phyloP scores from a whole-genome alignment of 2,113 vertebrate genomes.

The Thunnus thynnus region DNA sequence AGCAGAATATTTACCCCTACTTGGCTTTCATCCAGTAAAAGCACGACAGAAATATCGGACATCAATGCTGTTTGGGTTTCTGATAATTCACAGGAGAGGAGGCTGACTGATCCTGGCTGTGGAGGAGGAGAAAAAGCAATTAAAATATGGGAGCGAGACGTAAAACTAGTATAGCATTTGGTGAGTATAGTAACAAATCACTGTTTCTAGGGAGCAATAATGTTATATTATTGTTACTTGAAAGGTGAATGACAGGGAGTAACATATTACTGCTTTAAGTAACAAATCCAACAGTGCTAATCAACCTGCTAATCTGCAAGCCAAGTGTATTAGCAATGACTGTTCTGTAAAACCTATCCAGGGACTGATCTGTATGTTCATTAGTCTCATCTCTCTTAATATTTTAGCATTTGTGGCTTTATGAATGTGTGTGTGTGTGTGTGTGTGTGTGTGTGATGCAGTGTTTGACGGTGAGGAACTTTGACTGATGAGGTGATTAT shows the following conservation, averaged over 20 bases:
- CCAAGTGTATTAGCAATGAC: neutral
- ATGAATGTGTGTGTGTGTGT: neutral
- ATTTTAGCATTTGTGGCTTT: neutral
- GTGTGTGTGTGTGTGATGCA: neutral
- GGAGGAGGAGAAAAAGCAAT: neutral
- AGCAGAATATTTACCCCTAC: neutral
- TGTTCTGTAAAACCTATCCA: slow-evolving; percentile 16
- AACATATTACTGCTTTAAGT: slow-evolving; percentile 17
- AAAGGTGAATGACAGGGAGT: neutral
- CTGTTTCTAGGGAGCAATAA: neutral
- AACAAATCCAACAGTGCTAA: slow-evolving; percentile 25
- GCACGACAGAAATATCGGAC: neutral
- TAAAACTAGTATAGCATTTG: neutral
- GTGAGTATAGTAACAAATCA: neutral
- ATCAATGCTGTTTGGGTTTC: neutral
- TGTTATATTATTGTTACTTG: neutral
- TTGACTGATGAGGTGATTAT: slow-evolving; percentile 65
- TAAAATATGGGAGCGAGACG: neutral
- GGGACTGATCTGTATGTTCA: slow-evolving; percentile 17
- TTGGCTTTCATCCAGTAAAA: neutral
- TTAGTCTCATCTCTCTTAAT: slow-evolving; percentile 16
- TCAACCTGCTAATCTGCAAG: slow-evolving; percentile 37
- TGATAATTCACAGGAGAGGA: slow-evolving; percentile 6
- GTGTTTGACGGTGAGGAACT: slow-evolving; percentile 20
- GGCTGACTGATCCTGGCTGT: slow-evolving; percentile 4